Base-by-base conservation (phyloP, 2,113 vertebrate species). In the Siniperca knerii region DNA sequence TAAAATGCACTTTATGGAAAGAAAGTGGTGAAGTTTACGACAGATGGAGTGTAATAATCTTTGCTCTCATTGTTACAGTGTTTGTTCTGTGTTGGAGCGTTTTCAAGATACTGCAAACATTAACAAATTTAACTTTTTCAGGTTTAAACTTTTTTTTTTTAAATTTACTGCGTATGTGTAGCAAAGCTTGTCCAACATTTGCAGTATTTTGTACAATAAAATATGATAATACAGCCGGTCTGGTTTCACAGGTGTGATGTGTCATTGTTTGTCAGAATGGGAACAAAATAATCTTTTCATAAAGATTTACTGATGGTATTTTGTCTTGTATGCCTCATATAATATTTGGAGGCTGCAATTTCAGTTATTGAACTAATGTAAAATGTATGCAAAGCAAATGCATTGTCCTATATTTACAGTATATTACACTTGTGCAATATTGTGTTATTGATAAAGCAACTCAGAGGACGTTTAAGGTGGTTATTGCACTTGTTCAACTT, bases 1-100 rank as follows among this genome's bases (percentile, higher is more conserved):
- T 62, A 44, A 81, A 71, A 83, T 75, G 89, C 86, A 88, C 89
- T 88, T 90, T 88, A 88, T 62, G 21, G 42, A 75, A 62, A 83
- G 44, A 48, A 42, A 0, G 18, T 46, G 40, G 40, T 58, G n/a
- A 69, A 1, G 37, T 67, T 12, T 13, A 10, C 52, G 15, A 48
- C 25, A 21, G 57, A 16, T 4, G 10, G 6, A 78, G 40, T 35
- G 35, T 42, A 9, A 52, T n/a, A 0, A 48, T 64, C 33, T 58
- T 71, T n/a, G 11, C 48, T 55, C 8, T 80, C 55, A 10, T 25
- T 35, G 50, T 54, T 25, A 6, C 0, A 8, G 60, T 25, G 0
- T n/a, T 0, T 62, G 71, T 50, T 81, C n/a, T 48, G 46, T 57
- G 50, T n/a, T 61, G 50, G 72, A 54, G 40, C 42, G n/a, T 46